A percentile compares a stretch with the other conserved stretches of the same genome.
Conservation (phyloP, 2,888 invertebrate genomes). For the Camponotus fellah region DNA sequence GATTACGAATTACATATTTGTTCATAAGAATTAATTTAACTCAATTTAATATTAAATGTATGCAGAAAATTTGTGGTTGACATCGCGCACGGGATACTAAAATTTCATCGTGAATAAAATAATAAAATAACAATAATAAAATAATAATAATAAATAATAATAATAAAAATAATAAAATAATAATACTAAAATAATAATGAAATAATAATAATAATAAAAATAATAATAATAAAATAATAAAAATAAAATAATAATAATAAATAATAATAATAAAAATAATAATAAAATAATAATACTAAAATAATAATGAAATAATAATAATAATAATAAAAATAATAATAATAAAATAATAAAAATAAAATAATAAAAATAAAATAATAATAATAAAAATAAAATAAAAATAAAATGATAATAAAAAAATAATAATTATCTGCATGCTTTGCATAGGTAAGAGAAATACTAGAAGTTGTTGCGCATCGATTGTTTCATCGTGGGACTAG, state of each 20-base stretch:
- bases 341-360: conserved; percentile 19
- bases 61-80: background rate
- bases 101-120: background rate
- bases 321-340: background rate
- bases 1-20: no score
- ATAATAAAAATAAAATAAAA: no score
- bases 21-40: background rate
- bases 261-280: no score
- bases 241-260: no score
- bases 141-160: no score
- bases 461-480: conserved; percentile 16
- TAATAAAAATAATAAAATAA: no score
- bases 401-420: no score
- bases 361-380: conserved; percentile 9
- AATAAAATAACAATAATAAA: conserved; percentile 6
- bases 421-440: background rate
- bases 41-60: background rate
- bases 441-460: background rate
- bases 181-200: no score
- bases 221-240: no score
- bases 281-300: no score
- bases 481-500: background rate
- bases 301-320: no score
- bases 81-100: background rate
- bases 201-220: no score